phyloP scores from a whole-genome alignment of 2,888 invertebrate species.

The Creontiades dilutus region DNA sequence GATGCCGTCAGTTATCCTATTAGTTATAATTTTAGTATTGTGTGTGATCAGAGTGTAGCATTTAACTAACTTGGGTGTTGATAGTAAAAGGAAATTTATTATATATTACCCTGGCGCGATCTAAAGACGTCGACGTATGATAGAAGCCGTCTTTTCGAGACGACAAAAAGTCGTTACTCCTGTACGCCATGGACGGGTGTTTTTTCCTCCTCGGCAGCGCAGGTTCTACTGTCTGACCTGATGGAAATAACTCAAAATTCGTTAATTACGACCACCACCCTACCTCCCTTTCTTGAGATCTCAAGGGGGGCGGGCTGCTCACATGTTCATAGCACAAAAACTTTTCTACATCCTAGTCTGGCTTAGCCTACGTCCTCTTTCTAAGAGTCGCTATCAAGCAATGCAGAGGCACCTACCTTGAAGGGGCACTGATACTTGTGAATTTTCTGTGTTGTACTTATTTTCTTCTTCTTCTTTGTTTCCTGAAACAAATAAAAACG shows the following conservation, averaged over 20 bases:
- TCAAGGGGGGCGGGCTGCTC: conserved; percentile 60
- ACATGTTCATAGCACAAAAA: conserved; percentile 71
- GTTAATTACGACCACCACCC: conserved; percentile 69
- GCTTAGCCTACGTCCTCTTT: conserved; percentile 62
- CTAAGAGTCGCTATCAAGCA: conserved; percentile 65
- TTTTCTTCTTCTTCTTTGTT: conserved; percentile 74
- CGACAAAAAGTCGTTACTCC: conserved; percentile 82
- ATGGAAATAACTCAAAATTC: conserved; percentile 66
- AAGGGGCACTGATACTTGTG: conserved; percentile 60
- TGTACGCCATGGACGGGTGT: conserved; percentile 92
- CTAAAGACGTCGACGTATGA: conserved; percentile 77
- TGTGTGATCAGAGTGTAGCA: background rate
- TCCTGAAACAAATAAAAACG: conserved; percentile 64
- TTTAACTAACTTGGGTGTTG: background rate
- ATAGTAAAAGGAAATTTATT: conserved; percentile 10
- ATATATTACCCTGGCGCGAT: conserved; percentile 83
- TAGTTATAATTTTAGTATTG: background rate
- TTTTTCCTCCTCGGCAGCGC: conserved; percentile 92
- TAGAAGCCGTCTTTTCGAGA: conserved; percentile 77
- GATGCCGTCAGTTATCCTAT: background rate
- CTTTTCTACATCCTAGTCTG: conserved; percentile 70
- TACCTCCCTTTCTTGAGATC: conserved; percentile 57
- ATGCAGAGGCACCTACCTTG: conserved; percentile 65
- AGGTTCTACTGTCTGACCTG: conserved; percentile 81
- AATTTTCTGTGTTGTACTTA: conserved; percentile 70